Evolutionary conservation across 2,888 invertebrate genomes (phyloP).

Genomic region (Nomada flava): DNA sequence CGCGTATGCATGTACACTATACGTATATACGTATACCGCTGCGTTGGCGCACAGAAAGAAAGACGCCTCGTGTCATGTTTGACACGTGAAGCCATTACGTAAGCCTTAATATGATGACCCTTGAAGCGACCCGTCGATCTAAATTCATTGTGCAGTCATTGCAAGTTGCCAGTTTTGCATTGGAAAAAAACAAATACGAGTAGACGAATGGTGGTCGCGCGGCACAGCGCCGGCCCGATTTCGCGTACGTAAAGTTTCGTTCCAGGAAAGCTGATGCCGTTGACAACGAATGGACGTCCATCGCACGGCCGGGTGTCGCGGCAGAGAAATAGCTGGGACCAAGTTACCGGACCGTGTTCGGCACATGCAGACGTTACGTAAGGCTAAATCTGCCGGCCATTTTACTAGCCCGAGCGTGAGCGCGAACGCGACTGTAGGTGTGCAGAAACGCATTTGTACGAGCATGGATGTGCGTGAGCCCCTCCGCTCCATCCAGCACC

Average conservation of each 20-base stretch:
- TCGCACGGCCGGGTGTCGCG: slow-evolving; percentile 9
- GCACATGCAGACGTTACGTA: slow-evolving; percentile 75
- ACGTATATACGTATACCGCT: too few species aligned
- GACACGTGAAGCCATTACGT: slow-evolving; percentile 53
- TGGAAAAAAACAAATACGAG: not conserved
- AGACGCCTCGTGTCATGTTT: slow-evolving; percentile 42
- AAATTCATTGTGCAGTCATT: slow-evolving; percentile 25
- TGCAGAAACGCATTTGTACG: slow-evolving; percentile 3
- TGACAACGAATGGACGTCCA: slow-evolving; percentile 1
- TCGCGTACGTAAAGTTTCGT: too few species aligned
- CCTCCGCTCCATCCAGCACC: slow-evolving; percentile 21
- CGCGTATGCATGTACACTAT: not conserved
- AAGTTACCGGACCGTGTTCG: slow-evolving; percentile 70
- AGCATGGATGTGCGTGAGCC: slow-evolving; percentile 40
- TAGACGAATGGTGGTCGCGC: too few species aligned
- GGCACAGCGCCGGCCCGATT: too few species aligned
- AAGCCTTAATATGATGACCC: slow-evolving; percentile 56
- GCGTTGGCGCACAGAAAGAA: slow-evolving; percentile 30
- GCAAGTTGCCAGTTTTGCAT: slow-evolving; percentile 13
- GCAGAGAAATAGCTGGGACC: slow-evolving; percentile 50
- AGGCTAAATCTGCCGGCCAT: slow-evolving; percentile 83
- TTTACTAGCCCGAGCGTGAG: slow-evolving; percentile 71
- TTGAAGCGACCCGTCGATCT: slow-evolving; percentile 34
- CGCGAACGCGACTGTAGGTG: not conserved
- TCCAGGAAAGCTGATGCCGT: too few species aligned